phyloP scores from a whole-genome alignment of 2,888 invertebrate genomes.

The Nephrotoma appendiculata region DNA sequence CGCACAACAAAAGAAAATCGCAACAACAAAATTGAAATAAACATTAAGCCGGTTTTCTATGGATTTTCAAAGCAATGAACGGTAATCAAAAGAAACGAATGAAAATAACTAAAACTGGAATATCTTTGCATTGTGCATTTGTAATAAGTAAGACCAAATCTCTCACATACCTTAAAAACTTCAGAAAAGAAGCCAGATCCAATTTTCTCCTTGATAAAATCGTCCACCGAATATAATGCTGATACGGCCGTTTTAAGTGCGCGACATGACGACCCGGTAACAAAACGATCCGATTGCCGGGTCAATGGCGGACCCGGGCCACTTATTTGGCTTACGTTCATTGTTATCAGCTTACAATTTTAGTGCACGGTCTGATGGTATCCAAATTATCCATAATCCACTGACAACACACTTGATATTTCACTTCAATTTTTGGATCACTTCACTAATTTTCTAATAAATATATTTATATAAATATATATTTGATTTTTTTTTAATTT shows the following conservation, averaged over 20 bases:
- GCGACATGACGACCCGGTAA: slow-evolving; percentile 69
- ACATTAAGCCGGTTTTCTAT: background rate
- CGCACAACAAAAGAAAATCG: background rate
- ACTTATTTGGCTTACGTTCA: slow-evolving; percentile 32
- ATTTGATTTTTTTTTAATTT: background rate
- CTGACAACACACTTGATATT: background rate
- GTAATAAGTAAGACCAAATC: background rate
- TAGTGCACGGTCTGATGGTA: background rate
- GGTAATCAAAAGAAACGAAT: background rate
- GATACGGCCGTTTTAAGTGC: slow-evolving; percentile 86
- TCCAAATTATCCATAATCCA: background rate
- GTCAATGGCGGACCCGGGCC: slow-evolving; percentile 25
- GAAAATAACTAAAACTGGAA: background rate
- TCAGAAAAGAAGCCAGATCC: slow-evolving; percentile 95
- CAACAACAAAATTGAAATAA: background rate
- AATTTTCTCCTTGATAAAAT: slow-evolving; percentile 85
- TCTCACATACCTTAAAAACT: slow-evolving; percentile 79
- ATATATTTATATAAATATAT: background rate
- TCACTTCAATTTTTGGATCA: background rate
- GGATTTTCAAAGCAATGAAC: slow-evolving; percentile 1
- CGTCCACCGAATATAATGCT: slow-evolving; percentile 81
- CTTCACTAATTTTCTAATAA: background rate
- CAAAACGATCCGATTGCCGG: slow-evolving; percentile 37
- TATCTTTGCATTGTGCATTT: background rate
- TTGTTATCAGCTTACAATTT: slow-evolving; percentile 25